These are phyloP conservation scores for Chelidonichthys spinosus DNA, from an alignment of 2,797 vertebrate species.

Conservation along the genomic window DNA sequence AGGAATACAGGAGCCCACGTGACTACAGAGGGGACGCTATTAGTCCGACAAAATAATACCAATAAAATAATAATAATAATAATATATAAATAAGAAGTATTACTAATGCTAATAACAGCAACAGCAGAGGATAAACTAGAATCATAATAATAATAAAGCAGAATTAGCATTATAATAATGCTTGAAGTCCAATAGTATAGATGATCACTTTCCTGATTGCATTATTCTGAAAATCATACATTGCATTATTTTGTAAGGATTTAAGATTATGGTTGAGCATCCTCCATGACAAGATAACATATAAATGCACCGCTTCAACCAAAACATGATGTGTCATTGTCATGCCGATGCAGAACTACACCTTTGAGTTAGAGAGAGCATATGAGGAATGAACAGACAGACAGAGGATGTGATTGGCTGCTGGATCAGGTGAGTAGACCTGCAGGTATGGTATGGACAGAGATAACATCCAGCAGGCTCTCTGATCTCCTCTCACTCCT, in stretches of 20 bases:
- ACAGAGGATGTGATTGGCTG: conserved; percentile 55
- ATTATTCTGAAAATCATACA: not conserved
- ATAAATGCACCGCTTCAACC: not conserved
- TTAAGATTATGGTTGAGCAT: not conserved
- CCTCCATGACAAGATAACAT: not conserved
- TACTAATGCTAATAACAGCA: too few relatives aligned
- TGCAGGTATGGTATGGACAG: conserved; percentile 61
- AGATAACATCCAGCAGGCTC: conserved; percentile 76
- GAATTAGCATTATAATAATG: too few relatives aligned
- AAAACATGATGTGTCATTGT: not conserved
- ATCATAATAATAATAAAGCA: too few relatives aligned
- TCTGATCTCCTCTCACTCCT: conserved; percentile 73
- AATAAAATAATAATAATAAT: conserved; percentile 1
- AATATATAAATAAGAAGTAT: not conserved
- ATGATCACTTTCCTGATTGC: not conserved
- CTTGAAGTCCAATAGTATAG: not conserved
- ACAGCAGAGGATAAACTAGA: too few relatives aligned
- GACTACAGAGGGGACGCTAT: not conserved
- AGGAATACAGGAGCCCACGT: not conserved
- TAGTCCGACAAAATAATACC: not conserved
- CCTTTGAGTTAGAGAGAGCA: conserved; percentile 2
- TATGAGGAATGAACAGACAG: conserved; percentile 30
- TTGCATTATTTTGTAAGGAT: conserved; percentile 1
- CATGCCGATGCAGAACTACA: not conserved
- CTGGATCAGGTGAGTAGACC: conserved; percentile 61